Percentiles rank a stretch among this genome's conserved stretches.
phyloP scores from a whole-genome alignment of 2,113 vertebrate species.

The Rhizomys pruinosus region DNA sequence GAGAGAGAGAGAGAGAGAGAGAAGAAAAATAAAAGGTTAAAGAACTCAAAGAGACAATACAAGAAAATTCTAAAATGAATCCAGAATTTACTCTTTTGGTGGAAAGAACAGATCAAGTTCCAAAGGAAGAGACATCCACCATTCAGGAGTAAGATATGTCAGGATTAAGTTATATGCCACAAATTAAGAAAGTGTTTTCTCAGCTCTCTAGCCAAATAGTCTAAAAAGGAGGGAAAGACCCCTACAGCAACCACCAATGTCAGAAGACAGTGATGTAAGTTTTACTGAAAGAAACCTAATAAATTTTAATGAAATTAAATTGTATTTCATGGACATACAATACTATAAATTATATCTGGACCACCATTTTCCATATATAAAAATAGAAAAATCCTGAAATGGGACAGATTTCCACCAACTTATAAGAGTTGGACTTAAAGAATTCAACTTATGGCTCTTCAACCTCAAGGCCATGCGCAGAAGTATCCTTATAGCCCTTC shows the following conservation, averaged over 20 bases:
- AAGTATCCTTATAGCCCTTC: neutral
- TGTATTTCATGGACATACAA: neutral
- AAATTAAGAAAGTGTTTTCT: neutral
- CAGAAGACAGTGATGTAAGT: neutral
- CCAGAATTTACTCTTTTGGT: neutral
- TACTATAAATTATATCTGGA: neutral
- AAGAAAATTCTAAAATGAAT: neutral
- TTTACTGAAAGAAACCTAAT: neutral
- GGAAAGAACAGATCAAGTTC: neutral
- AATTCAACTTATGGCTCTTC: neutral
- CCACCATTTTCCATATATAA: neutral
- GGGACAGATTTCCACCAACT: neutral
- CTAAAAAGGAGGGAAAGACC: neutral
- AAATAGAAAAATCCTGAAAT: neutral
- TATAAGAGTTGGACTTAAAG: neutral
- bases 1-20: neutral
- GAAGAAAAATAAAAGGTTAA: neutral
- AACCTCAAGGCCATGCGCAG: neutral
- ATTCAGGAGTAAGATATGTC: neutral
- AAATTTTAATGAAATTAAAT: conserved; percentile 1
- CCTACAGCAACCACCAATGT: neutral
- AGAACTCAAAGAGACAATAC: neutral
- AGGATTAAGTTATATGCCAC: neutral
- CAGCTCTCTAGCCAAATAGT: neutral
- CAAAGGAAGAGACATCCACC: neutral